Percentiles rank a stretch among this genome's conserved stretches.
phyloP scores from a whole-genome alignment of 2,113 vertebrate genomes.

The Sula dactylatra region DNA sequence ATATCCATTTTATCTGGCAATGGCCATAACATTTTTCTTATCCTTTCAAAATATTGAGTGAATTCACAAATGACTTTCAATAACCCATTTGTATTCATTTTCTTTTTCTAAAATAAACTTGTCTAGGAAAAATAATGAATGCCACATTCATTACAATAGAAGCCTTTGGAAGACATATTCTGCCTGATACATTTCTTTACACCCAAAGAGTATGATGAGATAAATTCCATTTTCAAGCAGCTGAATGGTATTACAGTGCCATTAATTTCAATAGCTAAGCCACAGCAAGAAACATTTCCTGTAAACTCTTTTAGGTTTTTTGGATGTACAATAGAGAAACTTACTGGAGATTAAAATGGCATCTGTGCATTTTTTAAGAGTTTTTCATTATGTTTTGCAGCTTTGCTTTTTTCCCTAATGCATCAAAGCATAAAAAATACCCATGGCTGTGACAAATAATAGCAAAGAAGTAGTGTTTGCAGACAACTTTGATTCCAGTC shows the following conservation, averaged over 20 bases:
- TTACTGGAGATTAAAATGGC: background rate
- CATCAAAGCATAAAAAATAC: background rate
- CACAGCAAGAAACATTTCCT: background rate
- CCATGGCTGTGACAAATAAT: background rate
- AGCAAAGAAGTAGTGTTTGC: background rate
- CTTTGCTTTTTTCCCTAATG: background rate
- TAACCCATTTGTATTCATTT: conserved; percentile 2
- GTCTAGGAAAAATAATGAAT: conserved; percentile 36
- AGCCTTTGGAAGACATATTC: background rate
- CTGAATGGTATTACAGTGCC: background rate
- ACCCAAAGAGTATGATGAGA: background rate
- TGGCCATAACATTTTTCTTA: conserved; percentile 21
- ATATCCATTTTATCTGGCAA: background rate
- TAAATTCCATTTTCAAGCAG: conserved; percentile 11
- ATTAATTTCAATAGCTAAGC: background rate
- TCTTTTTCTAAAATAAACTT: conserved; percentile 35
- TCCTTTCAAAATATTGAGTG: conserved; percentile 23
- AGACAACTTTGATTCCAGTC: conserved; percentile 13
- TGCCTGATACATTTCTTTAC: conserved; percentile 10
- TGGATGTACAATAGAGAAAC: background rate
- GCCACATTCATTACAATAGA: background rate
- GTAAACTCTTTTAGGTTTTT: background rate
- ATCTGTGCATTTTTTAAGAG: background rate
- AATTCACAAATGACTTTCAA: conserved; percentile 4
- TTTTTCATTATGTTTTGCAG: background rate